phyloP scores from a whole-genome alignment of 2,113 vertebrate genomes.

The Apteryx owenii region DNA sequence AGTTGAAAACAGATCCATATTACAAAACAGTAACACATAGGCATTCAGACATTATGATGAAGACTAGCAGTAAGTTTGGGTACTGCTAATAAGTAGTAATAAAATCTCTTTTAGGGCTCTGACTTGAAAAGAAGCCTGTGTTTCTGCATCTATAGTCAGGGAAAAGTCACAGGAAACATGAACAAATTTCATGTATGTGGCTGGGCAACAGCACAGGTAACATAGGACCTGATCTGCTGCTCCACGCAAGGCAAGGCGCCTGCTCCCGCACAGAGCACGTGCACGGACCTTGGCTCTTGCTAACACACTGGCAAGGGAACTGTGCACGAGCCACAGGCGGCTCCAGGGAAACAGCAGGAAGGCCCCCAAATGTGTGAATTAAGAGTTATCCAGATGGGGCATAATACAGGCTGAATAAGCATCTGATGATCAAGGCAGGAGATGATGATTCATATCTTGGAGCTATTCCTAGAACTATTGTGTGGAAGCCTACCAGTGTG shows the following conservation, averaged over 20 bases:
- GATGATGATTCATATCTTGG: constrained; percentile 56
- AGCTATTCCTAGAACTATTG: constrained; percentile 31
- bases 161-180: not conserved
- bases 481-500: not conserved
- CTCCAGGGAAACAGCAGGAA: constrained; percentile 41
- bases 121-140: not conserved
- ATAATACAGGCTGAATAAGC: not conserved
- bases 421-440: constrained; percentile 42
- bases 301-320: not conserved
- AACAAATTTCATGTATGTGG: not conserved
- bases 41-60: not conserved
- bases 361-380: constrained; percentile 16
- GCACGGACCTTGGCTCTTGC: constrained; percentile 3
- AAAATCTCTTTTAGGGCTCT: not conserved
- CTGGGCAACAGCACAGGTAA: not conserved
- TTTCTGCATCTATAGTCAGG: not conserved
- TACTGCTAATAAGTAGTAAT: not conserved
- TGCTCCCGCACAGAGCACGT: not conserved
- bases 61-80: not conserved
- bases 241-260: not conserved
- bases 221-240: not conserved
- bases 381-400: not conserved
- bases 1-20: not conserved
- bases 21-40: not conserved
- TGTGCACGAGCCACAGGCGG: not conserved